Conservation (phyloP, 2,797 vertebrate species). For the Luscinia megarhynchos region DNA sequence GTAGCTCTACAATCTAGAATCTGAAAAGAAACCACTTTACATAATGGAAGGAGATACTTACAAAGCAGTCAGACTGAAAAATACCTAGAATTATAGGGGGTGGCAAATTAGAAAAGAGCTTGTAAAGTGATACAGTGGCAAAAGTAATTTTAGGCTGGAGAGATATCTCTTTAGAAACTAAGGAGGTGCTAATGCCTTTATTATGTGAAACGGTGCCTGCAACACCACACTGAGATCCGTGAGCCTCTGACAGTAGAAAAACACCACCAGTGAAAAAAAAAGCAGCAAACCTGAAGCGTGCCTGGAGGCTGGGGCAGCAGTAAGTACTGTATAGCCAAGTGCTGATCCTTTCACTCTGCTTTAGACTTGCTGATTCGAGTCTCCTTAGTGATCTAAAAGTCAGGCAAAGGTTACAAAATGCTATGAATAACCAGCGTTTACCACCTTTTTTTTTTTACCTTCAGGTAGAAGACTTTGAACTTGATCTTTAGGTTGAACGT, state of each 20-base stretch:
- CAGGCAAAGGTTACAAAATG: neutral
- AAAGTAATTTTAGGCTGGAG: conserved; percentile 47
- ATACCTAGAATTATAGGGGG: conserved; percentile 39
- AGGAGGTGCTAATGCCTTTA: conserved; percentile 14
- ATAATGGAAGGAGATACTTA: conserved; percentile 61
- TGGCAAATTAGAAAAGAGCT: conserved; percentile 64
- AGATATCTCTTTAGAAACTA: conserved; percentile 15
- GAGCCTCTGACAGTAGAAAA: neutral
- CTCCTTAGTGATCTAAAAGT: neutral
- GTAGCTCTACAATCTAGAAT: conserved; percentile 62
- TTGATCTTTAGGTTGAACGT: neutral
- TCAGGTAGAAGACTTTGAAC: neutral
- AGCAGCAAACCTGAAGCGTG: neutral
- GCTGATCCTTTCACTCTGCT: neutral
- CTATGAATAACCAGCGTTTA: neutral
- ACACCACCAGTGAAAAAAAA: neutral
- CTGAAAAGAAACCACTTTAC: conserved; percentile 70
- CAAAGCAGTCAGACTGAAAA: conserved; percentile 59
- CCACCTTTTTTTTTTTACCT: neutral
- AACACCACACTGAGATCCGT: neutral
- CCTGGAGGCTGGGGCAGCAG: neutral
- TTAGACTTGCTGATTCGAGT: neutral
- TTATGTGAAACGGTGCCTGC: conserved; percentile 24
- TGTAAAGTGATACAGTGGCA: conserved; percentile 28
- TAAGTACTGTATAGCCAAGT: neutral